Percentiles rank a stretch among this genome's conserved stretches.
phyloP scores from a whole-genome alignment of 1,140 invertebrate genomes.

The Parasteatoda tepidariorum region DNA sequence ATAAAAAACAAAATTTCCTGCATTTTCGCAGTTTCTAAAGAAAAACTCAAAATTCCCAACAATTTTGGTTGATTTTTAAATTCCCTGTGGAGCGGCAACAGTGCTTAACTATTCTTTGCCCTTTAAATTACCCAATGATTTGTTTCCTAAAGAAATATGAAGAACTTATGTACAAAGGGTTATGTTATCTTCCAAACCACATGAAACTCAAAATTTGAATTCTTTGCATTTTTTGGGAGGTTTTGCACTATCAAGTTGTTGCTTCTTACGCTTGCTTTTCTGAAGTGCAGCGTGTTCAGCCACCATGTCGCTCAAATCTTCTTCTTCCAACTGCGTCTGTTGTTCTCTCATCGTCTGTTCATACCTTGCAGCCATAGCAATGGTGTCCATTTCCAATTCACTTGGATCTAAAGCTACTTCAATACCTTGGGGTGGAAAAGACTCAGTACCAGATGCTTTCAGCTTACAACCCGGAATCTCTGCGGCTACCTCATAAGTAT shows the following conservation, averaged over 20 bases:
- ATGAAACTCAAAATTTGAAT: slow-evolving; percentile 95
- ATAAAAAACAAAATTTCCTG: too few relatives aligned
- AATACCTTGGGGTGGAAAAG: slow-evolving; percentile 72
- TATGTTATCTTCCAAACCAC: background rate
- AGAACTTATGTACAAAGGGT: background rate
- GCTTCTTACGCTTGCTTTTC: slow-evolving; percentile 93
- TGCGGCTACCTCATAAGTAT: slow-evolving; percentile 91
- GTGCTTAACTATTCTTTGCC: too few relatives aligned
- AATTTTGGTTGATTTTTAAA: too few relatives aligned
- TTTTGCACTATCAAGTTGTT: slow-evolving; percentile 84
- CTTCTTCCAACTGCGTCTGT: slow-evolving; percentile 86
- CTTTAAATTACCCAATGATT: too few relatives aligned
- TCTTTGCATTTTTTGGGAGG: slow-evolving; percentile 96
- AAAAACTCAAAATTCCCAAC: too few relatives aligned
- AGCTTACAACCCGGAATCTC: slow-evolving; percentile 71
- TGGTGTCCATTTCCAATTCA: slow-evolving; percentile 89
- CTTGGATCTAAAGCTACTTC: slow-evolving; percentile 97
- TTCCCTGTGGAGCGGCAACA: too few relatives aligned
- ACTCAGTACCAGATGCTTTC: slow-evolving; percentile 49
- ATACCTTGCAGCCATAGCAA: slow-evolving; percentile 95
- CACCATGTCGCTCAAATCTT: slow-evolving; percentile 99
- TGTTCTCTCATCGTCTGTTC: slow-evolving; percentile 95
- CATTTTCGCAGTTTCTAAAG: too few relatives aligned
- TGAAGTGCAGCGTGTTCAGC: slow-evolving; percentile 96
- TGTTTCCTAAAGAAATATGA: too few relatives aligned